Conservation (phyloP, 1,140 invertebrate species). For the Drosophila oshimai region DNA sequence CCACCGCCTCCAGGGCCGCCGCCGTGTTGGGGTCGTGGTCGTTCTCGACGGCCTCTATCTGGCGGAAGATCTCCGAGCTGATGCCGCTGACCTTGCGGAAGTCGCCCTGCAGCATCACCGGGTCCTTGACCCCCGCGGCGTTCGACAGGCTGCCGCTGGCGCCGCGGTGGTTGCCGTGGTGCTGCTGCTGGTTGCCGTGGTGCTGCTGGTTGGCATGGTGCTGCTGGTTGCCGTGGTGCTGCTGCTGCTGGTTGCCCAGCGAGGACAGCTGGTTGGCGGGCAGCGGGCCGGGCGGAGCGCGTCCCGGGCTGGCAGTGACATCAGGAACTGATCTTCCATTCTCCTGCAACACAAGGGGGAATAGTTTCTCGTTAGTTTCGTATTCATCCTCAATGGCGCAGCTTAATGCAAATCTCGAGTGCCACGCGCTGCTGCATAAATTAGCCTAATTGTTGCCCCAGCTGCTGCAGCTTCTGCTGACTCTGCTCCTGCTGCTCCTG, state of each 20-base stretch:
- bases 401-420: conserved; percentile 57
- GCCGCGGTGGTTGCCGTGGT: conserved; percentile 68
- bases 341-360: conserved; percentile 85
- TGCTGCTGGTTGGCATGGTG: conserved; percentile 85
- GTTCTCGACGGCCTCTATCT: conserved; percentile 97
- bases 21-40: conserved; percentile 96
- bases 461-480: not conserved
- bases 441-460: conserved; percentile 55
- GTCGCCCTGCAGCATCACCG: conserved; percentile 96
- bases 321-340: conserved; percentile 94
- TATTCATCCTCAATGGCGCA: conserved; percentile 33
- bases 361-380: conserved; percentile 18
- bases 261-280: conserved; percentile 84
- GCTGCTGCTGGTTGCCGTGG: conserved; percentile 61
- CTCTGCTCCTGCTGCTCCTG: not conserved
- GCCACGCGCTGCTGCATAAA: conserved; percentile 60
- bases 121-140: conserved; percentile 86
- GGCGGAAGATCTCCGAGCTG: conserved; percentile 96
- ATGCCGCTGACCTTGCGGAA: conserved; percentile 96
- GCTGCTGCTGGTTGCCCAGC: conserved; percentile 73
- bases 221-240: conserved; percentile 86
- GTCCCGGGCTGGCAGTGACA: conserved; percentile 92
- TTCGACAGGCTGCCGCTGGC: conserved; percentile 53
- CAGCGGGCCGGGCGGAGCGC: conserved; percentile 88
- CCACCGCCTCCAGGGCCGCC: conserved; percentile 94